Percentiles rank a stretch among this genome's conserved stretches.
Evolutionary conservation across 53 echinoderm and acorn worm genomes (phyloP).

Genomic region (Hippasteria phrygiana): DNA sequence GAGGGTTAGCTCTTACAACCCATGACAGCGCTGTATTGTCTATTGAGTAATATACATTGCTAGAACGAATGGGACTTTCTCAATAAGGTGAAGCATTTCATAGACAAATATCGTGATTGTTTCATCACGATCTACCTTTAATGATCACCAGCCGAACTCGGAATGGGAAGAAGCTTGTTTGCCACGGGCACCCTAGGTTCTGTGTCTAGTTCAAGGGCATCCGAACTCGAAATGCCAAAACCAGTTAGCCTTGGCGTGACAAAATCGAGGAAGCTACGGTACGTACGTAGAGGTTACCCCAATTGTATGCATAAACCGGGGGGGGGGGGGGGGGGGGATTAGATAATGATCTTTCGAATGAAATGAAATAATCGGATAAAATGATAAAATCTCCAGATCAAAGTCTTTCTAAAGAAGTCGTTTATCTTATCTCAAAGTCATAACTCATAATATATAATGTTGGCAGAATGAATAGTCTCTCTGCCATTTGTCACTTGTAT

Average conservation of each 20-base stretch:
- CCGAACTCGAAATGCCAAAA: slow-evolving; percentile 17
- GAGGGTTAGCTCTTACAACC: too few relatives aligned
- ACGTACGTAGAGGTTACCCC: background rate
- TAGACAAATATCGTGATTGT: background rate
- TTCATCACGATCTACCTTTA: background rate
- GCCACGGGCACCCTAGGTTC: background rate
- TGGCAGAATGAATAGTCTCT: too few relatives aligned
- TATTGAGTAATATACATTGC: too few relatives aligned
- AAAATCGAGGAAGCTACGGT: background rate
- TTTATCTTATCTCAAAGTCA: too few relatives aligned
- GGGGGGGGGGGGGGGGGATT: too few relatives aligned
- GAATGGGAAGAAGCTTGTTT: background rate
- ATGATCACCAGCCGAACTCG: background rate
- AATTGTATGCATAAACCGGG: background rate
- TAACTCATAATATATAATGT: too few relatives aligned
- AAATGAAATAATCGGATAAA: too few relatives aligned
- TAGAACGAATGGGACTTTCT: too few relatives aligned
- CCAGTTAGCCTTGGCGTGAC: slow-evolving; percentile 28
- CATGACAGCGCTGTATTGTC: too few relatives aligned
- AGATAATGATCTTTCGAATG: background rate
- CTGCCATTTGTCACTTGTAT: too few relatives aligned
- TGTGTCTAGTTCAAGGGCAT: slow-evolving; percentile 42
- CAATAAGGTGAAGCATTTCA: background rate
- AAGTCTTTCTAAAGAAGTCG: too few relatives aligned
- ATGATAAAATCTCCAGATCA: too few relatives aligned